Conservation (phyloP, 2,888 invertebrate genomes). For the Brassicogethes aeneus region DNA sequence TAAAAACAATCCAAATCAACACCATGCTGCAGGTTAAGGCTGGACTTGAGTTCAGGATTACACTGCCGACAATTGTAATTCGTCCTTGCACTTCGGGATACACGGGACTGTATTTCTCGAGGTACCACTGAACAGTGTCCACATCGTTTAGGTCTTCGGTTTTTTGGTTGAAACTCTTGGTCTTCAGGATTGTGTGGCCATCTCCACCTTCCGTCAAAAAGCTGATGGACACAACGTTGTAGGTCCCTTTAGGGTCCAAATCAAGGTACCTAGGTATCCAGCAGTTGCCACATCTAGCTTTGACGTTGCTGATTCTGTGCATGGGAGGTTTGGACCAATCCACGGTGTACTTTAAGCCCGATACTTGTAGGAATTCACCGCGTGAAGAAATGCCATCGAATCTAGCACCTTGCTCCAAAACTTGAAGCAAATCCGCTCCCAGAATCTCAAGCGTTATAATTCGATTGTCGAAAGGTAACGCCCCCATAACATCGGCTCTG, state of each 20-base stretch:
- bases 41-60: background rate
- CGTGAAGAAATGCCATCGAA: slow-evolving; percentile 35
- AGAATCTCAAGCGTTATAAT: slow-evolving; percentile 55
- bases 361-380: slow-evolving; percentile 74
- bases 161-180: slow-evolving; percentile 33
- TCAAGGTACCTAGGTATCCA: slow-evolving; percentile 48
- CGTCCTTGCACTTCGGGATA: slow-evolving; percentile 58
- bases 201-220: slow-evolving; percentile 71
- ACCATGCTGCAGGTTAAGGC: too few species aligned
- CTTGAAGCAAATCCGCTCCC: slow-evolving; percentile 52
- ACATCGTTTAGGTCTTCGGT: slow-evolving; percentile 45
- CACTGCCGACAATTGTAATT: slow-evolving; percentile 34
- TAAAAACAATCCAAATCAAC: too few species aligned
- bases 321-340: slow-evolving; percentile 54
- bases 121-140: slow-evolving; percentile 47
- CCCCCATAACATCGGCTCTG: slow-evolving; percentile 59
- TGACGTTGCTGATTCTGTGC: slow-evolving; percentile 53
- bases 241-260: slow-evolving; percentile 46
- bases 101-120: slow-evolving; percentile 50
- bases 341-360: slow-evolving; percentile 65
- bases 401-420: slow-evolving; percentile 33
- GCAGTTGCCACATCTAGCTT: slow-evolving; percentile 62
- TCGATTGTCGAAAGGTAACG: slow-evolving; percentile 69
- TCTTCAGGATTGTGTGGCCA: slow-evolving; percentile 47
- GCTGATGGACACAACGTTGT: slow-evolving; percentile 55